Percentiles rank a stretch among this genome's conserved stretches.
These are phyloP conservation scores for Perizoma affinitatum DNA, from an alignment of 2,888 invertebrate genomes.

Conservation along the genomic window DNA sequence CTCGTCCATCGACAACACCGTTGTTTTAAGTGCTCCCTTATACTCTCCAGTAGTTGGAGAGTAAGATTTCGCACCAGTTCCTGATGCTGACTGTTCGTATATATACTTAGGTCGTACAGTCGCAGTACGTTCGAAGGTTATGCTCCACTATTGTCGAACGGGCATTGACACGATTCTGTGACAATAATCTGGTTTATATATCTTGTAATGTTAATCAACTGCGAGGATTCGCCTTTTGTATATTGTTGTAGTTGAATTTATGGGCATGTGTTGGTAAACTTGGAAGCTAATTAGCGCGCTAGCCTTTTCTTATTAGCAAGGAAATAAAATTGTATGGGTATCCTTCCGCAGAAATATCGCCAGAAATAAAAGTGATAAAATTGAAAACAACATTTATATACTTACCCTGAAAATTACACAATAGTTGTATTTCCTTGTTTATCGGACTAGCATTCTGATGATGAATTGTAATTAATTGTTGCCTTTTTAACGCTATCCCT, in stretches of 20 bases:
- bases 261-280: conserved; percentile 8
- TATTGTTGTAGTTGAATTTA: conserved; percentile 10
- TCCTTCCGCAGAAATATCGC: too few relatives aligned
- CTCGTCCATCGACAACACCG: too few relatives aligned
- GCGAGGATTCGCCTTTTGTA: conserved; percentile 19
- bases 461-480: conserved; percentile 81
- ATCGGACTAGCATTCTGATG: conserved; percentile 50
- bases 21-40: too few relatives aligned
- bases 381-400: too few relatives aligned
- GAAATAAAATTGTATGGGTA: too few relatives aligned
- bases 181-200: conserved; percentile 35
- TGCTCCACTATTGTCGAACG: conserved; percentile 27
- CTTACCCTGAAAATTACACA: too few relatives aligned
- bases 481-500: conserved; percentile 83
- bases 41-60: too few relatives aligned
- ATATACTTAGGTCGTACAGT: too few relatives aligned
- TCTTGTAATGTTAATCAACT: conserved; percentile 31
- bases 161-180: conserved; percentile 32
- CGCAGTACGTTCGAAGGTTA: conserved; percentile 22
- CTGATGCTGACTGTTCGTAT: too few relatives aligned
- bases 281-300: background rate
- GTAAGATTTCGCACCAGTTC: too few relatives aligned
- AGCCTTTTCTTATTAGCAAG: too few relatives aligned
- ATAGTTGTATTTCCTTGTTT: background rate
- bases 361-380: too few relatives aligned